Conservation (phyloP, 2,888 invertebrate species). For the Acleris sparsana region DNA sequence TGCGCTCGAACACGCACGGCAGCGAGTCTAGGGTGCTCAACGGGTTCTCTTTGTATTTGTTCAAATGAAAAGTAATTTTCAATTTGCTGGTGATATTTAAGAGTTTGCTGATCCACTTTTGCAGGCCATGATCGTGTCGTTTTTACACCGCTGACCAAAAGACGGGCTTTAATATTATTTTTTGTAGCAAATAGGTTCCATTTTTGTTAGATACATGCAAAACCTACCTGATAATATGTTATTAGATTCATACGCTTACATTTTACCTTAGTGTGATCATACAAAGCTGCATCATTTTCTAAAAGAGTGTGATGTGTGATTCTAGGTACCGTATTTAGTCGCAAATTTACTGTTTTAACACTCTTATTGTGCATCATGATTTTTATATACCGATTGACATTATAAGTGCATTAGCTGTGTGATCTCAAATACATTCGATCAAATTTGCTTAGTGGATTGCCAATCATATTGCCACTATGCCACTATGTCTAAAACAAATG, state of each 20-base stretch:
- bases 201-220: slow-evolving; percentile 29
- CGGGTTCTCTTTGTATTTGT: no score
- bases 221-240: slow-evolving; percentile 3
- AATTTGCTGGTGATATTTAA: no score
- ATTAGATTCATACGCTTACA: neutral
- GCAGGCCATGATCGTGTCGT: neutral
- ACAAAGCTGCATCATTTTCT: slow-evolving; percentile 14
- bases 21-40: no score
- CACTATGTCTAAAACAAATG: slow-evolving; percentile 72
- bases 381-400: slow-evolving; percentile 27
- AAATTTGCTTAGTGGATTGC: slow-evolving; percentile 54
- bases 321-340: slow-evolving; percentile 5
- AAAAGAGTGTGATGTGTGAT: slow-evolving; percentile 16
- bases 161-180: neutral
- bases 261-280: slow-evolving; percentile 1
- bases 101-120: slow-evolving; percentile 1
- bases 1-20: no score
- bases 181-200: slow-evolving; percentile 20
- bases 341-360: slow-evolving; percentile 1
- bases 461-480: slow-evolving; percentile 68
- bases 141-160: neutral
- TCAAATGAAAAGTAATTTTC: no score
- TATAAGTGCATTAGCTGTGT: slow-evolving; percentile 56
- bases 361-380: slow-evolving; percentile 5
- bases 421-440: slow-evolving; percentile 42